Base-by-base conservation (phyloP, 2,888 invertebrate genomes). In the Meiosimyza decipiens region DNA sequence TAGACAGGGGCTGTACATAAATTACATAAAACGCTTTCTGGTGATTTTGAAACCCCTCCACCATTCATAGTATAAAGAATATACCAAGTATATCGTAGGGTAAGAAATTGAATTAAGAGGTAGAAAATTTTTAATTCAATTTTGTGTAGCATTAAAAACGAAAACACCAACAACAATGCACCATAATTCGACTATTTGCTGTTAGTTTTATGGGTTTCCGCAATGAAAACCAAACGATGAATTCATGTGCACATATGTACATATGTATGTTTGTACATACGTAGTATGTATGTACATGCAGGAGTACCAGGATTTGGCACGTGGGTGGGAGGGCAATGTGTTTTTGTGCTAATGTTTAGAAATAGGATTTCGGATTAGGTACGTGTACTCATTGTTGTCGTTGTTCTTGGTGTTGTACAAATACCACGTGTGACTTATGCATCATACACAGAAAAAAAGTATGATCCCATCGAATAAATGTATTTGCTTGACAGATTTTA, bases 301-400 rank as follows among this genome's bases (percentile, higher is more conserved):
- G 18, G 49, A 15, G 33, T 28, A 28, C 28, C 4, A 28, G 28
- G 28, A 28, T 2, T 15, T 52, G 54, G 18, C 40, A 13, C 47
- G 65, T 2, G 28, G 28, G 47, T 47, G 4, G n/a, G 40, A 13
- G 33, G 47, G 47, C 6, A 15, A 11, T 16, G 40, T 40, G 63
- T n/a, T 18, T 57, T 28, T 7, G 54, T 47, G 54, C 63, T 47
- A 63, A 54, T 70, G 70, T 55, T 70, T 70, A 70, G 70, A 62
- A 70, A 70, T 63, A 51, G 70, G 52, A 40, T 11, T 54, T 47
- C 63, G 63, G 70, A 70, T 70, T 70, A 70, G 54, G 40, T 40
- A 40, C 40, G 9, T 40, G 9, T 40, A 40, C 40, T 47, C 70
- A 63, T 63, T 70, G 63, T 69, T n/a, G 50, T 62, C 18, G 54